Evolutionary conservation across 2,888 invertebrate species (phyloP).

Genomic region (Gerosis bhagava): DNA sequence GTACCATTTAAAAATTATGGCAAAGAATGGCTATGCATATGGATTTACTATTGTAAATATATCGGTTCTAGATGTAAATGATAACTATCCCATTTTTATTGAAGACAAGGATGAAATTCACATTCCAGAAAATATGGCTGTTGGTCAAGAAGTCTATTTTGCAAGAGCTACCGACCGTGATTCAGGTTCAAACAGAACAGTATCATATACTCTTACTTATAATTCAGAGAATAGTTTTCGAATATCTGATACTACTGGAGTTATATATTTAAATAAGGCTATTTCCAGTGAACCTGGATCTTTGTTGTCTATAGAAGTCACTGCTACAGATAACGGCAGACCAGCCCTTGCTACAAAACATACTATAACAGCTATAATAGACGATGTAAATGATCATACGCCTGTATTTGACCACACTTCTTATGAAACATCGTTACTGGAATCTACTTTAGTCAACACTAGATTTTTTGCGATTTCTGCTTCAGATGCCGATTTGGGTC

Average conservation of each 20-base stretch:
- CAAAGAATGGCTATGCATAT: constrained; percentile 88
- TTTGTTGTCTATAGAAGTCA: constrained; percentile 88
- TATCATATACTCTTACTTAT: constrained; percentile 90
- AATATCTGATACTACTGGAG: constrained; percentile 93
- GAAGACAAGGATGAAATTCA: constrained; percentile 90
- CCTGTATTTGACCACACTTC: constrained; percentile 96
- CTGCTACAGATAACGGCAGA: constrained; percentile 92
- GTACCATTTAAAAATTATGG: constrained; percentile 91
- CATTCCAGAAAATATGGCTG: constrained; percentile 94
- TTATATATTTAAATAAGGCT: constrained; percentile 93
- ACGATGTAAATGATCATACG: constrained; percentile 97
- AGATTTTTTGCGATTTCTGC: constrained; percentile 95
- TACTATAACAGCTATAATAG: constrained; percentile 86
- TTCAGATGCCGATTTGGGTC: constrained; percentile 92
- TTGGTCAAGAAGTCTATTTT: constrained; percentile 95
- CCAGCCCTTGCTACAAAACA: constrained; percentile 90
- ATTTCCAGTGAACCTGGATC: constrained; percentile 89
- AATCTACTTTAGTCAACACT: constrained; percentile 95
- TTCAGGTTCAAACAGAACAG: constrained; percentile 92
- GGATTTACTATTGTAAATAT: constrained; percentile 92
- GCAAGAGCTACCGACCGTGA: constrained; percentile 94
- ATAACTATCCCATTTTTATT: constrained; percentile 93
- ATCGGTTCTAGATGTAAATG: constrained; percentile 93
- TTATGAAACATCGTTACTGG: constrained; percentile 95
- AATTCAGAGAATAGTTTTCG: constrained; percentile 92